A percentile compares a stretch with the other conserved stretches of the same genome.
Evolutionary conservation across 2,113 vertebrate genomes (phyloP).

Genomic region (Dendrocopos noguchii): DNA sequence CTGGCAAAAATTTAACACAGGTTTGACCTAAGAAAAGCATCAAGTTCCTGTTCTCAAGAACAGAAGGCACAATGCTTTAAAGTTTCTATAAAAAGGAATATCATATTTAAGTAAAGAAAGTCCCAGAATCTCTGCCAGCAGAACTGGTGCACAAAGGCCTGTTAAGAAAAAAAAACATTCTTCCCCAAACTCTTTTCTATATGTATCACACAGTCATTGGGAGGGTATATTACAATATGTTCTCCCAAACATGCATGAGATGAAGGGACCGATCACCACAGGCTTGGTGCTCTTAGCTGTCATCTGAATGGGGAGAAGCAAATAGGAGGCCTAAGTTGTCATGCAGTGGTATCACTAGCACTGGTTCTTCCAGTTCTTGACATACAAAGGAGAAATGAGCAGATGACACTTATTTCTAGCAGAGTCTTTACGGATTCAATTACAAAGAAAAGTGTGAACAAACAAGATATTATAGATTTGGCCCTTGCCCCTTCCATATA

Average conservation of each 20-base stretch:
- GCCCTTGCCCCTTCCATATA: background rate
- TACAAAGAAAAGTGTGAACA: background rate
- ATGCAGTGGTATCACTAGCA: background rate
- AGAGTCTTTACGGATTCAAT: background rate
- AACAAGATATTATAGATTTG: background rate
- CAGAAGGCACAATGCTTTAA: background rate
- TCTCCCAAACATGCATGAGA: background rate
- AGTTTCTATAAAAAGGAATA: background rate
- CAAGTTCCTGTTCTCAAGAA: background rate
- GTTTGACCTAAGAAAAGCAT: constrained; percentile 1
- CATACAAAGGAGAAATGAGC: background rate
- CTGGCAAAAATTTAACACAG: background rate
- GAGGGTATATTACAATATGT: background rate
- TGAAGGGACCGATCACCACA: background rate
- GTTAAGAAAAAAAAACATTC: background rate
- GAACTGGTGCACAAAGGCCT: background rate
- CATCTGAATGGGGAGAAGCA: background rate
- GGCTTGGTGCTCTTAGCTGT: background rate
- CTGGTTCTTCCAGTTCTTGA: background rate
- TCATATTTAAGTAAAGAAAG: background rate
- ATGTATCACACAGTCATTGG: background rate
- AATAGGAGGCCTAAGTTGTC: background rate
- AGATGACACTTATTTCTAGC: background rate
- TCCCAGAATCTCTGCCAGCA: background rate
- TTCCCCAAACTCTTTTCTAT: background rate